Evolutionary conservation across 2,113 vertebrate genomes (phyloP).

Genomic region (Sapayoa aenigma): DNA sequence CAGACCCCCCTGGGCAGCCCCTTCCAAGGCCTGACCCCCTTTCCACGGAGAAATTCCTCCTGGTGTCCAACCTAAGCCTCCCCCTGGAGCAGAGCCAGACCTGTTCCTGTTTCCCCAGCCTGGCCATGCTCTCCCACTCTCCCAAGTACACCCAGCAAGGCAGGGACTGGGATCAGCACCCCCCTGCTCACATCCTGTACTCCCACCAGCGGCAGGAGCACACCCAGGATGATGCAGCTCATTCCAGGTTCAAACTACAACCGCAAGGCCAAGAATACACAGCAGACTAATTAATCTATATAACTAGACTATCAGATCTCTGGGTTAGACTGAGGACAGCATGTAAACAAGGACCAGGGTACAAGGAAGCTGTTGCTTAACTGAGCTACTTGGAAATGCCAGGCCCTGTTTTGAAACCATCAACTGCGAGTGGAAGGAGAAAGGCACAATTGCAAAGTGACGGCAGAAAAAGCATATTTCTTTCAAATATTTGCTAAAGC

Average conservation of each 20-base stretch:
- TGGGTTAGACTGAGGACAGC: fast-evolving
- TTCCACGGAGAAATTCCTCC: background rate
- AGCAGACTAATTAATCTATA: background rate
- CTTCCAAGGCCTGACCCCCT: fast-evolving
- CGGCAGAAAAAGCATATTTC: background rate
- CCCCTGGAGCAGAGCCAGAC: background rate
- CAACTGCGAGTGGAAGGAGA: background rate
- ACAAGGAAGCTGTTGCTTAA: background rate
- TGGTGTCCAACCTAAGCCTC: fast-evolving
- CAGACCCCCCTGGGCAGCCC: background rate
- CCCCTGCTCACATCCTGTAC: background rate
- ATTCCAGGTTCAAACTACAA: background rate
- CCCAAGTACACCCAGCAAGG: fast-evolving
- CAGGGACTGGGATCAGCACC: background rate
- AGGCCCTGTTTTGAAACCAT: background rate
- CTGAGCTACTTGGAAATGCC: background rate
- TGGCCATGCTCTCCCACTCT: fast-evolving
- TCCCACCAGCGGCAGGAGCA: background rate
- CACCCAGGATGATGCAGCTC: background rate
- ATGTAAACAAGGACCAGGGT: background rate
- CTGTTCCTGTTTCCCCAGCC: background rate
- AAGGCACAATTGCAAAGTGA: background rate
- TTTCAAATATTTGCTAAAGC: background rate
- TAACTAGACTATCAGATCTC: background rate
- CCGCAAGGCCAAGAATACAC: fast-evolving